A percentile compares a stretch with the other conserved stretches of the same genome.
Evolutionary conservation across 2,888 invertebrate genomes (phyloP).

Genomic region (Drosophila pegasa): DNA sequence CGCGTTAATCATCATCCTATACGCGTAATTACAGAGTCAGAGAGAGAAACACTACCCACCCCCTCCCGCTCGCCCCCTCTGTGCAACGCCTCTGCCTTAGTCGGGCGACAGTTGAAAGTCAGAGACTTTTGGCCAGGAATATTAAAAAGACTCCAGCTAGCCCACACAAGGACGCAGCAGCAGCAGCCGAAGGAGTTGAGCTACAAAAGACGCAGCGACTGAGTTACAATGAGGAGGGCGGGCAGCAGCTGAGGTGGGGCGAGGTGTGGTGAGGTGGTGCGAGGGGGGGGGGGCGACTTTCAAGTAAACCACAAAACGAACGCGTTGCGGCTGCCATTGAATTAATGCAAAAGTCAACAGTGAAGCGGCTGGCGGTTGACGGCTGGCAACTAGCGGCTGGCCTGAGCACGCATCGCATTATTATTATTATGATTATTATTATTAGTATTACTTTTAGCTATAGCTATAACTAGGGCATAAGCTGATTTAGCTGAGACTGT

Average conservation of each 20-base stretch:
- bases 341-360: slow-evolving; percentile 36
- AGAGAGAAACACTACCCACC: slow-evolving; percentile 18
- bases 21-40: slow-evolving; percentile 81
- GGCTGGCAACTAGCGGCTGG: no score
- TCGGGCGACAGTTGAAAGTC: slow-evolving; percentile 35
- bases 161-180: slow-evolving; percentile 24
- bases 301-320: slow-evolving; percentile 48
- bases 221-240: no score
- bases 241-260: no score
- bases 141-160: slow-evolving; percentile 73
- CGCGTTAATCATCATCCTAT: slow-evolving; percentile 82
- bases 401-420: slow-evolving; percentile 51
- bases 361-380: slow-evolving; percentile 4
- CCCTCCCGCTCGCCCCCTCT: neutral
- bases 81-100: slow-evolving; percentile 4
- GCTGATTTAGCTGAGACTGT: no score
- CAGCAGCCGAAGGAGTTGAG: slow-evolving; percentile 39
- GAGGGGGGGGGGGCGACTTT: neutral
- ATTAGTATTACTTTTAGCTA: neutral
- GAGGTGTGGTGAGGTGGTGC: no score
- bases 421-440: slow-evolving; percentile 19
- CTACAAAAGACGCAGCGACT: slow-evolving; percentile 38
- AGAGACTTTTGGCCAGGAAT: slow-evolving; percentile 54
- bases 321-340: slow-evolving; percentile 55
- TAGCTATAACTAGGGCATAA: no score